A percentile compares a stretch with the other conserved stretches of the same genome.
These are phyloP conservation scores for Penaeus monodon DNA, from an alignment of 2,888 invertebrate species.

Conservation along the genomic window DNA sequence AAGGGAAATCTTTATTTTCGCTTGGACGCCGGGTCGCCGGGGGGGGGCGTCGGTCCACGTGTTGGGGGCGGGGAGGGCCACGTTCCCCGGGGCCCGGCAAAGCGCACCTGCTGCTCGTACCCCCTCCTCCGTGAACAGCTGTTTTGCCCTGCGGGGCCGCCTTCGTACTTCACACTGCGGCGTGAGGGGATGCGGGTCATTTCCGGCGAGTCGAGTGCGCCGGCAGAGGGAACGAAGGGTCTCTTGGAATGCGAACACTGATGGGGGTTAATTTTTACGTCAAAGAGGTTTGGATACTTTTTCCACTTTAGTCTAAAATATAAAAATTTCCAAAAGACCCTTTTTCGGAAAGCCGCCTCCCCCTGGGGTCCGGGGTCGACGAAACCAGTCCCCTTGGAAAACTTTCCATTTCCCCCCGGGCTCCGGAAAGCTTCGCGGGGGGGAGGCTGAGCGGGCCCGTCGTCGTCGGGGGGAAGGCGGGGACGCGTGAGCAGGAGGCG, in stretches of 20 bases:
- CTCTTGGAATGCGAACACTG: too few relatives aligned
- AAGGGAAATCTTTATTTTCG: constrained; percentile 67
- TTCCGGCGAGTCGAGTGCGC: too few relatives aligned
- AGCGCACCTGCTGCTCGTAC: constrained; percentile 70
- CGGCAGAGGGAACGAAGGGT: too few relatives aligned
- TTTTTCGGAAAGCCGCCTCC: background rate
- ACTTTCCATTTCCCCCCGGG: constrained; percentile 71
- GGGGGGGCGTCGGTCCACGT: constrained; percentile 71
- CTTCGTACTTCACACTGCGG: constrained; percentile 70
- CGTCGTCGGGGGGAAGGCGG: constrained; percentile 71
- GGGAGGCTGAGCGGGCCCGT: constrained; percentile 70
- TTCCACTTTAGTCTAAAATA: too few relatives aligned
- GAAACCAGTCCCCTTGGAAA: constrained; percentile 72
- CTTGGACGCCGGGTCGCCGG: constrained; percentile 68
- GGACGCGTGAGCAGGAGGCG: constrained; percentile 71
- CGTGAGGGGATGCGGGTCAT: background rate
- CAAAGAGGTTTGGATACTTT: too few relatives aligned
- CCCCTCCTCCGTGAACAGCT: constrained; percentile 70
- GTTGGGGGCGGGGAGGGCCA: constrained; percentile 69
- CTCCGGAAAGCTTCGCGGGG: constrained; percentile 69
- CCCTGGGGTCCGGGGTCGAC: constrained; percentile 71
- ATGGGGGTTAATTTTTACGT: too few relatives aligned
- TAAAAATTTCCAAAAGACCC: too few relatives aligned
- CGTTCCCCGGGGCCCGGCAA: constrained; percentile 70
- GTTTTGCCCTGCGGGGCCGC: constrained; percentile 71